These are phyloP conservation scores for Zele albiditarsus DNA, from an alignment of 2,888 invertebrate species.

Conservation along the genomic window DNA sequence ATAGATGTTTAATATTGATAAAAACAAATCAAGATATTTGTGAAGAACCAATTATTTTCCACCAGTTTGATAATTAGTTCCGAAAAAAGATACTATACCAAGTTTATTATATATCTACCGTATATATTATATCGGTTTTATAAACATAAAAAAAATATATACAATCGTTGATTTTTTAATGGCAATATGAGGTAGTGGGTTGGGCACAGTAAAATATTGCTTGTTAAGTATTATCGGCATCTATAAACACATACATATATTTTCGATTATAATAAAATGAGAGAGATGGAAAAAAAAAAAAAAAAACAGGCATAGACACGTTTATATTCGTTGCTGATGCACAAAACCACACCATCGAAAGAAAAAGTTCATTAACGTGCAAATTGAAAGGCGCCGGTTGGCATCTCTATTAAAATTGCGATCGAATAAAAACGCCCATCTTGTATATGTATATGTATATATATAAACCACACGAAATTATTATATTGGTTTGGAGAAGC, in stretches of 20 bases:
- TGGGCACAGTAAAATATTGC: background rate
- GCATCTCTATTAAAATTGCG: constrained; percentile 51
- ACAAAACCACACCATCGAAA: constrained; percentile 26
- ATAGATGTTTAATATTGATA: no score
- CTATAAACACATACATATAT: constrained; percentile 2
- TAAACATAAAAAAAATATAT: background rate
- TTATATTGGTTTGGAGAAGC: constrained; percentile 21
- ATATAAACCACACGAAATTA: background rate
- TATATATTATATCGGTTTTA: background rate
- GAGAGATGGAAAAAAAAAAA: background rate
- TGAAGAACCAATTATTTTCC: no score
- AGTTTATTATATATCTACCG: no score
- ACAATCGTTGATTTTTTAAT: background rate
- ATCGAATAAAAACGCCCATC: constrained; percentile 30
- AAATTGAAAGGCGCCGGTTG: constrained; percentile 59
- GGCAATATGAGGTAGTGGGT: background rate
- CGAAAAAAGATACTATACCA: no score
- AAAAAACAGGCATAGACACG: background rate
- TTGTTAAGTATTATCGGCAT: constrained; percentile 5
- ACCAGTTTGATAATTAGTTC: no score
- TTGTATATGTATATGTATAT: background rate
- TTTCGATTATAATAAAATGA: background rate
- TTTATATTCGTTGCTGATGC: background rate
- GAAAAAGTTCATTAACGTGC: constrained; percentile 60
- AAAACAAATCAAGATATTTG: no score